Evolutionary conservation across 2,888 invertebrate genomes (phyloP).

Genomic region (Aphrophora alni): DNA sequence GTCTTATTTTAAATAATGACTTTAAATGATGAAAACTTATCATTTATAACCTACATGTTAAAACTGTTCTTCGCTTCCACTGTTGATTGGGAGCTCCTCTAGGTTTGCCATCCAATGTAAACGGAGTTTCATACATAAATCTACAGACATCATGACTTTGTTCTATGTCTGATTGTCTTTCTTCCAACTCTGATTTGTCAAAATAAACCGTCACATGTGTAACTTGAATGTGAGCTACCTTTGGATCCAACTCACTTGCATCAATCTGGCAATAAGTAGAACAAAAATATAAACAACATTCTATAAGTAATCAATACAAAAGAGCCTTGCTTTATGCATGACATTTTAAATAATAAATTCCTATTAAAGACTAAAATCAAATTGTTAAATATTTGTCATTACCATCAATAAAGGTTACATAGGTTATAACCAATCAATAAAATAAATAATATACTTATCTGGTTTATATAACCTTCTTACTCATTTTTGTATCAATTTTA

Average conservation of each 20-base stretch:
- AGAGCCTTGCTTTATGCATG: no score
- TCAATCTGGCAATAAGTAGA: conserved; percentile 64
- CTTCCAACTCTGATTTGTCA: conserved; percentile 72
- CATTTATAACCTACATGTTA: conserved; percentile 75
- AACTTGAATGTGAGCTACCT: conserved; percentile 91
- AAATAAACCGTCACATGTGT: conserved; percentile 93
- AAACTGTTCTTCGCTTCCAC: conserved; percentile 87
- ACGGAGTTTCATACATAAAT: conserved; percentile 96
- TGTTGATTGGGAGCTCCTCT: conserved; percentile 86
- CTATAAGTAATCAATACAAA: not conserved
- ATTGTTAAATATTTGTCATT: no score
- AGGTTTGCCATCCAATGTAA: conserved; percentile 83
- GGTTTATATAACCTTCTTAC: no score
- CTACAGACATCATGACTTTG: conserved; percentile 86
- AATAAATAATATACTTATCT: no score
- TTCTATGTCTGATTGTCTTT: conserved; percentile 84
- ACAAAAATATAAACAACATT: not conserved
- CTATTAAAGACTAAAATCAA: no score
- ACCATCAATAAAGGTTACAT: no score
- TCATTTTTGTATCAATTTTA: no score
- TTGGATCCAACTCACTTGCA: conserved; percentile 77
- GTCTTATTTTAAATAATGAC: no score
- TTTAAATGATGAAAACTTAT: no score
- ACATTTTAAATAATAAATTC: no score
- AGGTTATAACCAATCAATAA: no score